These are phyloP conservation scores for Sympetrum striolatum DNA, from an alignment of 2,888 invertebrate species.

Conservation along the genomic window DNA sequence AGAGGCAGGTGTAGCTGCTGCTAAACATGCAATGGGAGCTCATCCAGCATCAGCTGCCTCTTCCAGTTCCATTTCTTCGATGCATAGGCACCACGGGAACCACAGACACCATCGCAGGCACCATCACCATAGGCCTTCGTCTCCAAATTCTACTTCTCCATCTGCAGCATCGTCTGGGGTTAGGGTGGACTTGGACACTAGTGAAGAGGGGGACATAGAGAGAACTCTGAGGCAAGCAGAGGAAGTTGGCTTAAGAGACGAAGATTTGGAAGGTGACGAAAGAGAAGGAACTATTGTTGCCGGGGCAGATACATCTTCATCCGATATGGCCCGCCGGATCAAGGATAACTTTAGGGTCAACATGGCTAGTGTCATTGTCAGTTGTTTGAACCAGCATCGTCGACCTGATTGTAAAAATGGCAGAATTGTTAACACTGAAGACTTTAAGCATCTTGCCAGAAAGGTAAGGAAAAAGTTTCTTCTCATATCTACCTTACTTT, in stretches of 20 bases:
- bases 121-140: slow-evolving; percentile 1
- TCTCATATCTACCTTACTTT: no score
- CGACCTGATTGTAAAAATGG: slow-evolving; percentile 85
- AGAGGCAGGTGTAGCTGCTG: slow-evolving; percentile 5
- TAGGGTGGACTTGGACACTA: background rate
- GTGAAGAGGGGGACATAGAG: slow-evolving; percentile 53
- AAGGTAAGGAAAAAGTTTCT: slow-evolving; percentile 68
- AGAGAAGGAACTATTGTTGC: slow-evolving; percentile 20
- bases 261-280: background rate
- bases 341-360: slow-evolving; percentile 86
- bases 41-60: background rate
- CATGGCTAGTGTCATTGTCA: slow-evolving; percentile 77
- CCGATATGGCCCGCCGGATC: slow-evolving; percentile 62
- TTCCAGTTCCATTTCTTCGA: background rate
- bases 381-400: slow-evolving; percentile 86
- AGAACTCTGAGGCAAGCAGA: slow-evolving; percentile 60
- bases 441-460: slow-evolving; percentile 92
- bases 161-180: background rate
- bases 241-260: slow-evolving; percentile 55
- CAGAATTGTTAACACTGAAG: slow-evolving; percentile 85
- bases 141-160: background rate
- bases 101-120: slow-evolving; percentile 25
- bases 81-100: slow-evolving; percentile 5
- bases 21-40: background rate
- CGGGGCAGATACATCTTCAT: slow-evolving; percentile 24